phyloP scores from a whole-genome alignment of 1,140 invertebrate genomes.

The Charaxes varanes region DNA sequence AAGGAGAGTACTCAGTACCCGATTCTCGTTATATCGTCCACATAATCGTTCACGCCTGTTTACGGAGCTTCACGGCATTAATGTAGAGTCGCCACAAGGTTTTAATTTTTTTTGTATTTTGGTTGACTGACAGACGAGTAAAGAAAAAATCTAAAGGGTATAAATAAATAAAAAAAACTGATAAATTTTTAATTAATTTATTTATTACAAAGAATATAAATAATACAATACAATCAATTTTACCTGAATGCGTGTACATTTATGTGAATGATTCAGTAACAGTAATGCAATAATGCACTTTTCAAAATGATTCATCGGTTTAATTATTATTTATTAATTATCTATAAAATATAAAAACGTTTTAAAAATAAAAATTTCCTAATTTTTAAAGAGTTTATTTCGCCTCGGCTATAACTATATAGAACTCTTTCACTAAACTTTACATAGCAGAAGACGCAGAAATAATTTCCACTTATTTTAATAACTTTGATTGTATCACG shows the following conservation, averaged over 20 bases:
- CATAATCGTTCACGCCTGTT: no score
- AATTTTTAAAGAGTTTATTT: slow-evolving; percentile 25
- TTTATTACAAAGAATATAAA: slow-evolving; percentile 64
- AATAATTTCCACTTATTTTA: slow-evolving; percentile 47
- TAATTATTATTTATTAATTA: slow-evolving; percentile 19
- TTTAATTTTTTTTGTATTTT: no score
- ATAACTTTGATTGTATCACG: slow-evolving; percentile 60
- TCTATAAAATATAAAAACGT: slow-evolving; percentile 31
- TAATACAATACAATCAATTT: slow-evolving; percentile 34
- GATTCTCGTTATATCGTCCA: no score
- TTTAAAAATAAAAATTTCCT: slow-evolving; percentile 35
- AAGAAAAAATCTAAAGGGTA: no score
- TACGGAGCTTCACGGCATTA: no score
- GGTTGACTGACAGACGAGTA: no score
- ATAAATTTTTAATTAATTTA: slow-evolving; percentile 32
- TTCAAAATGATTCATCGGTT: no score
- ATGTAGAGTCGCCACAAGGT: no score
- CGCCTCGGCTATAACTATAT: slow-evolving; percentile 30
- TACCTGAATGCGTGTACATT: slow-evolving; percentile 19
- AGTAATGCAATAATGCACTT: slow-evolving; percentile 15
- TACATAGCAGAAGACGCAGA: slow-evolving; percentile 32
- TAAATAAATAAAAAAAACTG: slow-evolving; percentile 33
- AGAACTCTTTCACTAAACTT: slow-evolving; percentile 27
- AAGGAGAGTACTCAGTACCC: no score
- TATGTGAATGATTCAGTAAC: slow-evolving; percentile 12